Evolutionary conservation across 2,888 invertebrate species (phyloP).

Genomic region (Cheilosia grossa): DNA sequence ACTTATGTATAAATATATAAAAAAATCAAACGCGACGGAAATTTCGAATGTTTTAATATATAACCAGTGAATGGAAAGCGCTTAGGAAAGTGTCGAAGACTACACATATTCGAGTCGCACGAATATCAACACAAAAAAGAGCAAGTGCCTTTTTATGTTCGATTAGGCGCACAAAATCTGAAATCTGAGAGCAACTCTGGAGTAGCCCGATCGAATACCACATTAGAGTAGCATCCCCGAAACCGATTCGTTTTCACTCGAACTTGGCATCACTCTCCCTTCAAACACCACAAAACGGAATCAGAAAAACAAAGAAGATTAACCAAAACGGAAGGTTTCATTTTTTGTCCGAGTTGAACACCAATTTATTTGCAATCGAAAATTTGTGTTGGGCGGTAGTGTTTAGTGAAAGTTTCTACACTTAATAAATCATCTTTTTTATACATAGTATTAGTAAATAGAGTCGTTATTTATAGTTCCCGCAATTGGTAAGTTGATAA

Average conservation of each 20-base stretch:
- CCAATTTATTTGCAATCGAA: constrained; percentile 34
- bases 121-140: too few species aligned
- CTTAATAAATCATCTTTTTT: constrained; percentile 1
- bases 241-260: not conserved
- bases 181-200: too few species aligned
- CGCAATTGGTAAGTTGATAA: constrained; percentile 42
- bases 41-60: too few species aligned
- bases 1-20: too few species aligned
- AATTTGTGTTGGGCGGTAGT: constrained; percentile 24
- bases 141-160: too few species aligned
- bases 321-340: constrained; percentile 42
- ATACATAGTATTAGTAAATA: constrained; percentile 12
- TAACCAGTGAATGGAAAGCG: too few species aligned
- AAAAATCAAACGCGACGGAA: too few species aligned
- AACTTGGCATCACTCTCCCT: constrained; percentile 36
- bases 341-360: not conserved
- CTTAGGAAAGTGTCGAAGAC: too few species aligned
- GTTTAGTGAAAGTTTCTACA: not conserved
- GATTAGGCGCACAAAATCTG: too few species aligned
- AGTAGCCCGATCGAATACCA: too few species aligned
- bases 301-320: constrained; percentile 33
- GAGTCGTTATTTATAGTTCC: not conserved
- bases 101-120: too few species aligned
- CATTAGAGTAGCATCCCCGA: not conserved
- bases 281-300: constrained; percentile 28